Base-by-base conservation (phyloP, 37 sponge, comb jelly and placozoan genomes). In the Cliona cf. orientalis region DNA sequence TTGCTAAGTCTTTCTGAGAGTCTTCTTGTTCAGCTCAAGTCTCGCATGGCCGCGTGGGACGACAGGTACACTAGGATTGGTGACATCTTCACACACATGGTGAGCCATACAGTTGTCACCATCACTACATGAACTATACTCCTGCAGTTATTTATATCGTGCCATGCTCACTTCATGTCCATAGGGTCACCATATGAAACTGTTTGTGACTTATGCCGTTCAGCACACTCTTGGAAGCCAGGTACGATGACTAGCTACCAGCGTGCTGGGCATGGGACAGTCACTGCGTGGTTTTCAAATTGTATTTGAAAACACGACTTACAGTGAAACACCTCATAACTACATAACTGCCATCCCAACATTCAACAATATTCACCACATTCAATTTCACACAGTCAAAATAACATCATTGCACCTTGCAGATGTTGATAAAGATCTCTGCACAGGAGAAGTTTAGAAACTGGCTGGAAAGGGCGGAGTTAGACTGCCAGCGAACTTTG, bases 71-170 rank as follows among this genome's bases (percentile, higher is more conserved):
- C 95, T 5, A 23, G 35, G 2, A 65, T 94, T 1, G 95, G 91
- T 61, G 95, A 94, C 58, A 69, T 91, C 65, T 94, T 94, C 66
- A 46, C 91, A 42, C 78, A 87, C 39, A 76, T 86, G 91, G 95
- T 91, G 28, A 31, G 42, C 17, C 49, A 5, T 28, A 53, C 5
- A 72, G n/a, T 23, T 49, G 6, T 26, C 31, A 49, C 33, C 17
- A 32, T 11, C 43, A 69, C 26, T 32, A 11, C 55, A 19, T 49
- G 55, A 49, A 53, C 56, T 53, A 12, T 53, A 53, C 17, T 19
- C 19, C 63, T 61, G 29, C 26, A 9, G 7, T 31, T 61, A n/a
- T n/a, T n/a, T n/a, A n/a, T n/a, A n/a, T n/a, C n/a, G n/a, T 61
- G 17, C 63, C n/a, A 6, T 61, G 22, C 5, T 61, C n/a, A 5